Conservation (phyloP, 2,888 invertebrate genomes). For the Papilio demoleus region DNA sequence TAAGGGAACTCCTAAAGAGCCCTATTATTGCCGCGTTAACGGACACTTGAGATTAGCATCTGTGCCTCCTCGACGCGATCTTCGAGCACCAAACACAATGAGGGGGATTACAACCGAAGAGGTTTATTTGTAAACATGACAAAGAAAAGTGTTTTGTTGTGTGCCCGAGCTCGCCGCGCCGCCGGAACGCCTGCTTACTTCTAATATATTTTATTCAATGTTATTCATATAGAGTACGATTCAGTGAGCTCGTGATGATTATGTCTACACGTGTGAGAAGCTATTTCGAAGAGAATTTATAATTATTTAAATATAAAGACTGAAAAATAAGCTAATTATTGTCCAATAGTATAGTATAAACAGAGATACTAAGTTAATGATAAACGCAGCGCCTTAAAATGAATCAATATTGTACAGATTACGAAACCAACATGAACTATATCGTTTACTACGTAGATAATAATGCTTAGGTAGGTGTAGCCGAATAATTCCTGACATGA, state of each 20-base stretch:
- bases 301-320: slow-evolving; percentile 11
- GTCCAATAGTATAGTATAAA: not conserved
- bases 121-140: slow-evolving; percentile 83
- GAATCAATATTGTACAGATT: no score
- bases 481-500: not conserved
- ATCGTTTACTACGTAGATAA: no score
- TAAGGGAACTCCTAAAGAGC: slow-evolving; percentile 70
- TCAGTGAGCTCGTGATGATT: slow-evolving; percentile 66
- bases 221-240: slow-evolving; percentile 68
- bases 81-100: slow-evolving; percentile 77
- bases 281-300: slow-evolving; percentile 53
- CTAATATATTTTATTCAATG: slow-evolving; percentile 76
- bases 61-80: slow-evolving; percentile 73
- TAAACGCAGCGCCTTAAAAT: not conserved
- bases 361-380: not conserved
- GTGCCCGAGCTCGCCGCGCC: slow-evolving; percentile 70
- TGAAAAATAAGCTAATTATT: no score
- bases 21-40: slow-evolving; percentile 79
- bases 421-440: no score
- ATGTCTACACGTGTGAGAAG: slow-evolving; percentile 54
- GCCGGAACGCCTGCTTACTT: slow-evolving; percentile 64
- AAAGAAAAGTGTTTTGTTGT: slow-evolving; percentile 72
- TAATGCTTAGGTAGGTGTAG: no score
- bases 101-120: slow-evolving; percentile 76
- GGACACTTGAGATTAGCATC: slow-evolving; percentile 84